Evolutionary conservation across 2,797 vertebrate genomes (phyloP), one percentile per base, ranked within the genome.

Genomic region (Anniella stebbinsi): DNA sequence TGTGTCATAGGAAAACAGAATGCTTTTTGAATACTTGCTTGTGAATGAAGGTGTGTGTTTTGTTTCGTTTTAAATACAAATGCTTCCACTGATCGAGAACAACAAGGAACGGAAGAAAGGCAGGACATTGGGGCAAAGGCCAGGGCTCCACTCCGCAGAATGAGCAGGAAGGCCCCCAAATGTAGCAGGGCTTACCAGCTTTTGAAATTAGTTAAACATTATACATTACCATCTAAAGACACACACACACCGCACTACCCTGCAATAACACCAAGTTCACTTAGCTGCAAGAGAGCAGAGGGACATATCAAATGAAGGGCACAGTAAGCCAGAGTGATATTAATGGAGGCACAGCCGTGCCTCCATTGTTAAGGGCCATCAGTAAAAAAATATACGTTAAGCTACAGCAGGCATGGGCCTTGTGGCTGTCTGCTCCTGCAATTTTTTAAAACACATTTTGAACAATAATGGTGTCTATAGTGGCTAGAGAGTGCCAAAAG

Each of bases 1-100:
- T 82, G 13, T 87, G 33, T 89, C 57, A 87, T 57, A 66, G 0
- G 41, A 36, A 90, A 94, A 69, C 11, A 54, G 0, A 15, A 38
- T 13, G 2, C 7, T 60, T 70, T 63, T 70, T 30, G 78, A 89
- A 82, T 60, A 90, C 3, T 2, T 83, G 1, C 87, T 90, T 87
- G 3, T 30, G 72, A 48, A 91, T 18, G 1, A 91, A 86, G 48
- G n/a, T n/a, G n/a, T n/a, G n/a, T n/a, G n/a, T 88, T 88, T 88
- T 90, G 87, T 70, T 72, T 33, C 54, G 69, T n/a, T 51, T 28
- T 60, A 60, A 17, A 5, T 57, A 28, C 21, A 11, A 54, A 17
- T 54, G 11, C 6, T 84, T 51, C 82, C 67, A 13, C 81, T 33
- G 57, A n/a, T 66, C 28, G n/a, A n/a, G 73, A 77, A 77, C 17